Evolutionary conservation across 2,797 vertebrate species (phyloP).

Genomic region (Cryptoblepharus egeriae): DNA sequence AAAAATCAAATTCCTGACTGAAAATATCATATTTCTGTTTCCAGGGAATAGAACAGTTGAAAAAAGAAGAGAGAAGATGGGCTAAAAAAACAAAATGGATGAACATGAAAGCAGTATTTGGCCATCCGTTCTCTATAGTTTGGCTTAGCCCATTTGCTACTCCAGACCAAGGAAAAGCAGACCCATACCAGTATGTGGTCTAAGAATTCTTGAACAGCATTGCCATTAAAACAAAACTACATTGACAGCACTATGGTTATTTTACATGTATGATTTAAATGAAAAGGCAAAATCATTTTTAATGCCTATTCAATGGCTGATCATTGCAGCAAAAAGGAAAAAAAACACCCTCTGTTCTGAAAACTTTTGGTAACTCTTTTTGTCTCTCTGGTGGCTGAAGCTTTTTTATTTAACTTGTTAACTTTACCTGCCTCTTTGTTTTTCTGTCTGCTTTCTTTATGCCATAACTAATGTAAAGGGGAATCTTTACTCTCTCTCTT

Average conservation of each 20-base stretch:
- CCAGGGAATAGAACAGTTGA: slow-evolving; percentile 99
- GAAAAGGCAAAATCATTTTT: slow-evolving; percentile 71
- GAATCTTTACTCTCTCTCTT: slow-evolving; percentile 48
- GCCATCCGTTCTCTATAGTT: slow-evolving; percentile 94
- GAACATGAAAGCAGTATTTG: slow-evolving; percentile 98
- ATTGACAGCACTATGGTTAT: slow-evolving; percentile 70
- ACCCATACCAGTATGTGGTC: slow-evolving; percentile 96
- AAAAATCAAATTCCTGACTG: slow-evolving; percentile 71
- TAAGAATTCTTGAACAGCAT: slow-evolving; percentile 80
- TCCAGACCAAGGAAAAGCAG: slow-evolving; percentile 95
- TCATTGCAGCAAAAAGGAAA: slow-evolving; percentile 77
- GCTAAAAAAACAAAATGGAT: slow-evolving; percentile 98
- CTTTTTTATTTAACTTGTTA: slow-evolving; percentile 44
- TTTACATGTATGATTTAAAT: slow-evolving; percentile 78
- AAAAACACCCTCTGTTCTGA: slow-evolving; percentile 68
- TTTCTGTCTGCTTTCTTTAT: slow-evolving; percentile 75
- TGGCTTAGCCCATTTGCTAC: slow-evolving; percentile 95
- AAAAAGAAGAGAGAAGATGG: slow-evolving; percentile 99
- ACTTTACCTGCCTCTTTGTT: slow-evolving; percentile 74
- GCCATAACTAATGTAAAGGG: slow-evolving; percentile 73
- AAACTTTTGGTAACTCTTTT: slow-evolving; percentile 65
- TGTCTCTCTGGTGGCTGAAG: slow-evolving; percentile 72
- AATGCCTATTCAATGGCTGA: slow-evolving; percentile 74
- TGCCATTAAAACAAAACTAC: slow-evolving; percentile 73
- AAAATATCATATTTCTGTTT: slow-evolving; percentile 87